Evolutionary conservation across 1,140 invertebrate species (phyloP), one percentile per base, ranked within the genome.

Genomic region (Lepidurus couesii): DNA sequence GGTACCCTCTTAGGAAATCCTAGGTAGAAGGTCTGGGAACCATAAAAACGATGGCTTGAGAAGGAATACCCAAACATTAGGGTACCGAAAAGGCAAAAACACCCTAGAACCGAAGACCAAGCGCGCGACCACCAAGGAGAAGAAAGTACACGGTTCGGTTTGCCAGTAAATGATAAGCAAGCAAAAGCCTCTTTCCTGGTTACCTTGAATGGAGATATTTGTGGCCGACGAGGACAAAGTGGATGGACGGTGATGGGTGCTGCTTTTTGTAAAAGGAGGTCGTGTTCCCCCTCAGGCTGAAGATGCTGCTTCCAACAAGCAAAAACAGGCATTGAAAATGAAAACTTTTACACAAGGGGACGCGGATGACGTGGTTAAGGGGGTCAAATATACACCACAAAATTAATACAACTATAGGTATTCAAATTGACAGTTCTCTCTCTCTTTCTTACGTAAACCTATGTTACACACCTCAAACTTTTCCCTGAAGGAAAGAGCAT

Each of bases 91-190:
- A 34, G 3, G 34, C 34, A 34, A 34, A 34, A 34, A 34, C 34
- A 34, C 53, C 53, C 9, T 65, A 9, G 53, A 65, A 65, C 16
- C 45, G 7, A 47, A 21, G 2, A 7, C 7, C 16, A 21, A 65
- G 34, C 34, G 34, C 4, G 3, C 3, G 34, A 34, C 34, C 34
- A 34, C 4, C 26, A 65, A 65, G 53, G 21, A 11, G 53, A 65
- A 65, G 53, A 65, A 65, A 65, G 53, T 65, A 65, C 16, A 65
- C 53, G 53, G 16, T 65, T 65, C n/a, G 53, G 16, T 65, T 65
- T 65, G 16, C n/a, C 53, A 65, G 53, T 65, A 65, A 7, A 1
- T 34, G 34, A 34, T 34, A 34, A 16, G 53, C 6, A 16, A 65
- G 53, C 53, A 65, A 65, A n/a, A 65, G 34, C 34, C 34, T 16